These are phyloP conservation scores for Cryptoblepharus egeriae DNA, from an alignment of 2,797 vertebrate genomes.

Conservation along the genomic window DNA sequence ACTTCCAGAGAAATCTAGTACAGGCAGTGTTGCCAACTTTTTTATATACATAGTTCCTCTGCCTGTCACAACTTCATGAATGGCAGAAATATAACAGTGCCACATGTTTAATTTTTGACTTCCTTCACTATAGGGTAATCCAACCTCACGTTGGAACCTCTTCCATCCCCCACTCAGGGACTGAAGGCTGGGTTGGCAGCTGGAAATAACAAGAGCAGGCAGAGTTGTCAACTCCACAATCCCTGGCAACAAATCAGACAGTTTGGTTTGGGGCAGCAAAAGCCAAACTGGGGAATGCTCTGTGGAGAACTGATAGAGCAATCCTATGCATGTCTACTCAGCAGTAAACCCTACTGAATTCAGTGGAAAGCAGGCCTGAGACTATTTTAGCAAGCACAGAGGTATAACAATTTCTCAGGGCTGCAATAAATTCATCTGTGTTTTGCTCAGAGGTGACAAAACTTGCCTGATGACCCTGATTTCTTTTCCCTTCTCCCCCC, in stretches of 20 bases:
- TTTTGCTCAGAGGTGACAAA: conserved; percentile 18
- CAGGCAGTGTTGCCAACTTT: background rate
- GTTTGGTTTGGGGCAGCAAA: no score
- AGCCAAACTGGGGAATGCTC: no score
- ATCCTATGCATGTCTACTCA: no score
- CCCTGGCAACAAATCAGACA: no score
- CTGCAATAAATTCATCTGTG: background rate
- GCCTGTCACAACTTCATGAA: background rate
- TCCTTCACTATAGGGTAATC: background rate
- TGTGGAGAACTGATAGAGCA: no score
- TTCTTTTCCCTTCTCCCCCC: background rate
- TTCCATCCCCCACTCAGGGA: no score
- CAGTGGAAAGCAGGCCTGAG: no score
- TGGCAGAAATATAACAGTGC: background rate
- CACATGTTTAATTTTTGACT: background rate
- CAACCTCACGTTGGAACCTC: no score
- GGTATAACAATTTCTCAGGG: background rate
- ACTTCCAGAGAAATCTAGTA: background rate
- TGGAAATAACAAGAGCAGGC: no score
- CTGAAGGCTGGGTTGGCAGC: no score
- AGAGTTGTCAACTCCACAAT: no score
- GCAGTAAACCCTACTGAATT: no score
- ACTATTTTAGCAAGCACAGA: background rate
- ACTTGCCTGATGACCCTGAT: conserved; percentile 2
- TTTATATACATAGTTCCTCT: background rate